phyloP scores from a whole-genome alignment of 2,888 invertebrate genomes.

The Drosophila subquinaria region DNA sequence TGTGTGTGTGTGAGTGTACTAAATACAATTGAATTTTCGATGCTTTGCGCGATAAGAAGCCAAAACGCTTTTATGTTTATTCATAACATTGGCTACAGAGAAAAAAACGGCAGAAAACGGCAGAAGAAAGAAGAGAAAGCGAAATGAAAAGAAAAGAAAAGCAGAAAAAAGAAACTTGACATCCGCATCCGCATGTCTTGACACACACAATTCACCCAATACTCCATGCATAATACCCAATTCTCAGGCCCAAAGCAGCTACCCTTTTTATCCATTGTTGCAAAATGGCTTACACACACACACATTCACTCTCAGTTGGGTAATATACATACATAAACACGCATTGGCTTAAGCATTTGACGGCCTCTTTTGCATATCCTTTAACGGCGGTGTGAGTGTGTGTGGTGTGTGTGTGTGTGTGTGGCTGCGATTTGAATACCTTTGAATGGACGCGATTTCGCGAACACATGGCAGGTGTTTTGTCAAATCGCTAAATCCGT shows the following conservation, averaged over 20 bases:
- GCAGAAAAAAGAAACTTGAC: slow-evolving; percentile 13
- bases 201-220: slow-evolving; percentile 36
- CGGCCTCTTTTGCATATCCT: slow-evolving; percentile 43
- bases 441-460: slow-evolving; percentile 8
- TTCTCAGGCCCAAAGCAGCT: slow-evolving; percentile 26
- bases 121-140: slow-evolving; percentile 6
- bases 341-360: slow-evolving; percentile 36
- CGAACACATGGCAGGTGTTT: slow-evolving; percentile 30
- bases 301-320: slow-evolving; percentile 14
- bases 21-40: slow-evolving; percentile 78
- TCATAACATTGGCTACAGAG: slow-evolving; percentile 59
- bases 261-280: slow-evolving; percentile 53
- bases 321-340: slow-evolving; percentile 23
- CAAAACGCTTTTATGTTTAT: slow-evolving; percentile 76
- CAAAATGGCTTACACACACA: slow-evolving; percentile 37
- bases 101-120: background rate
- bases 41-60: slow-evolving; percentile 68
- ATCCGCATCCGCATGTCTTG: slow-evolving; percentile 32
- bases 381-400: background rate
- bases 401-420: background rate
- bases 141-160: slow-evolving; percentile 5
- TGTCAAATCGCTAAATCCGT: slow-evolving; percentile 41
- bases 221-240: slow-evolving; percentile 38
- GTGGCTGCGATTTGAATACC: slow-evolving; percentile 15
- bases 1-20: slow-evolving; percentile 33